Conservation (phyloP, 1,140 invertebrate species). For the Leptonema lineaticorne region DNA sequence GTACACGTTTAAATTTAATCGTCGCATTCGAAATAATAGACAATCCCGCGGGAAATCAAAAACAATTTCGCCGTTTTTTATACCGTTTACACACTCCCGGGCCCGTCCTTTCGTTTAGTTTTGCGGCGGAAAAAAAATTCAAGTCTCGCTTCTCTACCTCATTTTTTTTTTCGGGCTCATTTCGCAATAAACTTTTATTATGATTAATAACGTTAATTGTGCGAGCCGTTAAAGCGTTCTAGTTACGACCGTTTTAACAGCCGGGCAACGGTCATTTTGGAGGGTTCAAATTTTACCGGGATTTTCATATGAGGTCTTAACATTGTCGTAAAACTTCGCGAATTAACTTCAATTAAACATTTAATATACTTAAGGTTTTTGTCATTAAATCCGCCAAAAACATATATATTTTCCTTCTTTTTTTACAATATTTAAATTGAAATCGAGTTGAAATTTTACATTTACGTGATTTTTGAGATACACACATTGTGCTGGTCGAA, state of each 20-base stretch:
- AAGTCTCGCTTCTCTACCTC: background rate
- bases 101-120: too few relatives aligned
- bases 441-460: too few relatives aligned
- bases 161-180: background rate
- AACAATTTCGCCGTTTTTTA: background rate
- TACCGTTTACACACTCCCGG: too few relatives aligned
- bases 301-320: background rate
- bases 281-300: background rate
- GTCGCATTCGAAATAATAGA: background rate
- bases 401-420: too few relatives aligned
- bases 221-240: background rate
- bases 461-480: too few relatives aligned
- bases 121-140: too few relatives aligned
- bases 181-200: background rate
- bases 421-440: too few relatives aligned
- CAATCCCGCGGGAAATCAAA: slow-evolving; percentile 7
- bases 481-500: too few relatives aligned
- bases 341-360: background rate
- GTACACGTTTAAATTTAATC: slow-evolving; percentile 4
- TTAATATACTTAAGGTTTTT: too few relatives aligned
- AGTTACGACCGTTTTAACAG: background rate
- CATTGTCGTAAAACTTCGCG: background rate
- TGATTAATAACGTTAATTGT: slow-evolving; percentile 1
- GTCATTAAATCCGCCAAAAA: too few relatives aligned
- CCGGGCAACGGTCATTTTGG: background rate